These are phyloP conservation scores for Nicator chloris DNA, from an alignment of 2,113 vertebrate genomes.

Conservation along the genomic window DNA sequence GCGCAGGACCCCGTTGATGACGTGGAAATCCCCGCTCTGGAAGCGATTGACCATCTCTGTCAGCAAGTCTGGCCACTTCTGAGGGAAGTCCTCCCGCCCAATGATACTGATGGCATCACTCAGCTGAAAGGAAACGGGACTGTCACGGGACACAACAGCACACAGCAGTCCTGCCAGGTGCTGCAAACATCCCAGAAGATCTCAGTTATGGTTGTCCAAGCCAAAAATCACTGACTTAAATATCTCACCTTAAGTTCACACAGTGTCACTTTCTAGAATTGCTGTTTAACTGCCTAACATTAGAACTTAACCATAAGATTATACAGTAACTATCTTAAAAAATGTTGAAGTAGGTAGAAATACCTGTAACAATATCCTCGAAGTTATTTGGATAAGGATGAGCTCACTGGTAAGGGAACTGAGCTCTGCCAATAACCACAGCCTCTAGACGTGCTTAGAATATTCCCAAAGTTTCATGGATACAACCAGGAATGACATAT, in stretches of 20 bases:
- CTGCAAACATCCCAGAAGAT: neutral
- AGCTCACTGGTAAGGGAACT: neutral
- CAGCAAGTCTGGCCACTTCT: constrained; percentile 96
- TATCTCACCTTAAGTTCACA: neutral
- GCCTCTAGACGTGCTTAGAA: neutral
- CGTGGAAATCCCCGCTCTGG: constrained; percentile 95
- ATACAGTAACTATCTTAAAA: neutral
- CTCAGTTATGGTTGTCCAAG: neutral
- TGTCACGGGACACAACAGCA: neutral
- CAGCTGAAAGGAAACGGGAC: constrained; percentile 70
- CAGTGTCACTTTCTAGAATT: neutral
- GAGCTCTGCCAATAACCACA: neutral
- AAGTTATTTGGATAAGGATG: neutral
- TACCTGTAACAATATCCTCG: neutral
- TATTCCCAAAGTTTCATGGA: neutral
- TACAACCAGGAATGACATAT: neutral
- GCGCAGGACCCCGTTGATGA: constrained; percentile 95
- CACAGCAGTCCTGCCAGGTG: neutral
- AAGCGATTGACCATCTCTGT: constrained; percentile 98
- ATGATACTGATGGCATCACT: constrained; percentile 99
- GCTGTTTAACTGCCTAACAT: neutral
- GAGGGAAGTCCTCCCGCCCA: constrained; percentile 95
- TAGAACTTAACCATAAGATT: neutral
- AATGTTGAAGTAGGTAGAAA: neutral
- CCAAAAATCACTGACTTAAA: neutral